Percentiles rank a stretch among this genome's conserved stretches.
Evolutionary conservation across 1,140 invertebrate genomes (phyloP).

Genomic region (Galleria mellonella): DNA sequence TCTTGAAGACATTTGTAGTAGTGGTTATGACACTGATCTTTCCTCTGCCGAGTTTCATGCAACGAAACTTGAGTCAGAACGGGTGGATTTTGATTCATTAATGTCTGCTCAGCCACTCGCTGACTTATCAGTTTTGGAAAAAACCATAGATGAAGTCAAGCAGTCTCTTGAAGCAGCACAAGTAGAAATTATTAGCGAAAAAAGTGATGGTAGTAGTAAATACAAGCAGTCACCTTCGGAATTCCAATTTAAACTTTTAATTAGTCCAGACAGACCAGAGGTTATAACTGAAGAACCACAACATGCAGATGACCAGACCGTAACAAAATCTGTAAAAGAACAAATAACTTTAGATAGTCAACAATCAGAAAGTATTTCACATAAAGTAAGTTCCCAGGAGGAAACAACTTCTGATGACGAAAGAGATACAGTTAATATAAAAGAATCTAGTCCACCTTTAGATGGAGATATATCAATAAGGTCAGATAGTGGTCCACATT

Average conservation of each 20-base stretch:
- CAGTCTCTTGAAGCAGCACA: constrained; percentile 80
- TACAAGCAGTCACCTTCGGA: constrained; percentile 82
- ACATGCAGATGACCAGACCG: constrained; percentile 36
- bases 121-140: constrained; percentile 73
- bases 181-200: constrained; percentile 79
- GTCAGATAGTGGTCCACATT: constrained; percentile 71
- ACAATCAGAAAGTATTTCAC: constrained; percentile 48
- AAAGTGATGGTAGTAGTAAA: constrained; percentile 72
- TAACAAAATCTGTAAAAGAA: constrained; percentile 38
- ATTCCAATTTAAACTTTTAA: constrained; percentile 79
- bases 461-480: constrained; percentile 65
- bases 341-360: constrained; percentile 47
- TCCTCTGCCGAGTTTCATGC: constrained; percentile 78
- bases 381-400: constrained; percentile 62
- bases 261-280: constrained; percentile 70
- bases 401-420: constrained; percentile 57
- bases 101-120: constrained; percentile 63
- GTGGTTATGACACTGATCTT: constrained; percentile 79
- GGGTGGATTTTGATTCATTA: constrained; percentile 57
- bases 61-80: constrained; percentile 72
- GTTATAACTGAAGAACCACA: constrained; percentile 69
- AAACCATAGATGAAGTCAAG: constrained; percentile 82
- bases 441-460: constrained; percentile 56
- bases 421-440: constrained; percentile 60
- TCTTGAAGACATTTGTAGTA: constrained; percentile 75